phyloP scores from a whole-genome alignment of 23 tunicate species.

The Trididemnum nubilum region DNA sequence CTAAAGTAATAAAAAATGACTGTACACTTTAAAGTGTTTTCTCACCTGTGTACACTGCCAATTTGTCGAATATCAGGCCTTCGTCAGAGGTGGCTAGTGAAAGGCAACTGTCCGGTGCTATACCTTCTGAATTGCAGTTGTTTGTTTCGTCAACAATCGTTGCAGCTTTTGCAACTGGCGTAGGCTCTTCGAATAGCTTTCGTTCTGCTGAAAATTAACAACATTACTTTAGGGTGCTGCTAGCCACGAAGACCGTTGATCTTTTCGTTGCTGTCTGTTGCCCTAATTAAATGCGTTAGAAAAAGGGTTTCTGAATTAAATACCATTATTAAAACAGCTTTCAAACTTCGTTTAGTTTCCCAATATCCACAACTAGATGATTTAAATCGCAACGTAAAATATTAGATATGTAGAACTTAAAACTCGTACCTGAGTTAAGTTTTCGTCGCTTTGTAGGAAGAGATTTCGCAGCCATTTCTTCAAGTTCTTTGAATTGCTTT shows the following conservation, averaged over 20 bases:
- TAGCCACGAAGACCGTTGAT: too few species aligned
- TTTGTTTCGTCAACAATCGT: neutral
- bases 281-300: too few species aligned
- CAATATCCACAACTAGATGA: too few species aligned
- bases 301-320: too few species aligned
- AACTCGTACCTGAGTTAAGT: neutral
- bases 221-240: too few species aligned
- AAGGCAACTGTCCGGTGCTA: neutral
- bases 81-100: neutral
- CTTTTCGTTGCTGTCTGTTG: too few species aligned
- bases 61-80: neutral
- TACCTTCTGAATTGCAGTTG: neutral
- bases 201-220: neutral
- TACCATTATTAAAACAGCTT: too few species aligned
- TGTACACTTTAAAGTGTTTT: too few species aligned
- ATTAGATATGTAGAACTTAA: too few species aligned
- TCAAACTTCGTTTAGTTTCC: too few species aligned
- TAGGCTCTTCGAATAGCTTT: neutral
- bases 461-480: conserved; percentile 21
- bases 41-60: neutral
- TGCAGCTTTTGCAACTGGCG: neutral
- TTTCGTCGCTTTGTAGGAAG: conserved; percentile 21
- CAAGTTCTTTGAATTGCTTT: conserved; percentile 28
- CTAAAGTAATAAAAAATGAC: too few species aligned
- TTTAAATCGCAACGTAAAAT: too few species aligned